Evolutionary conservation across 1,140 invertebrate species (phyloP), one percentile per base, ranked within the genome.

Genomic region (Proctacanthus coquilletti): DNA sequence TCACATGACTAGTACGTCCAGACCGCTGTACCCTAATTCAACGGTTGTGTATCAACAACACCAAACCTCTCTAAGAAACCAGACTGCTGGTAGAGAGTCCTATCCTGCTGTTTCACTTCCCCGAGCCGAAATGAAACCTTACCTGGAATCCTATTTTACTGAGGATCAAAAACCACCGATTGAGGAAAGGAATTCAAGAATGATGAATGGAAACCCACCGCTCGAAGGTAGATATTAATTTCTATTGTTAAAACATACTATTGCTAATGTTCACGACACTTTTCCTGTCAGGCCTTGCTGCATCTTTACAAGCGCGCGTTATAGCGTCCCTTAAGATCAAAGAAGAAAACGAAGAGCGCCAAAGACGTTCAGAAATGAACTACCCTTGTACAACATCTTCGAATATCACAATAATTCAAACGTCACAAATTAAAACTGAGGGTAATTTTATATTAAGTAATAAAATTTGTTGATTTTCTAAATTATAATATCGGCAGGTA

Each of bases 301-400:
- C 81, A 23, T 81, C 80, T 20, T 56, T 86, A 34, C 81, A 84
- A 48, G 80, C 80, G 30, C 69, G 81, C 47, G 79, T 84, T 45
- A 60, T 84, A n/a, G 69, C 69, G 21, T 65, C 64, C 8, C 65
- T 69, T 61, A 74, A 72, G 46, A 70, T 70, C 15, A 71, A 74
- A 45, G 65, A 66, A 50, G 71, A 70, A 45, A 63, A 54, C 29
- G 64, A 67, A 51, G 62, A 50, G 39, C 48, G 51, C 9, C 50
- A 56, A 37, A 36, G 51, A 5, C 42, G 51, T 0, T 48, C 53
- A 1, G 39, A 40, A 25, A 18, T 34, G 32, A 48, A 25, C n/a
- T 25, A 25, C n/a, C n/a, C 23, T n/a, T 8, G 23, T 25, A 8
- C 23, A 25, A 25, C n/a, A 8, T 25, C 23, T 8, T 25, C 23